Conservation (phyloP, 2,797 vertebrate species). For the Pitangus sulphuratus region DNA sequence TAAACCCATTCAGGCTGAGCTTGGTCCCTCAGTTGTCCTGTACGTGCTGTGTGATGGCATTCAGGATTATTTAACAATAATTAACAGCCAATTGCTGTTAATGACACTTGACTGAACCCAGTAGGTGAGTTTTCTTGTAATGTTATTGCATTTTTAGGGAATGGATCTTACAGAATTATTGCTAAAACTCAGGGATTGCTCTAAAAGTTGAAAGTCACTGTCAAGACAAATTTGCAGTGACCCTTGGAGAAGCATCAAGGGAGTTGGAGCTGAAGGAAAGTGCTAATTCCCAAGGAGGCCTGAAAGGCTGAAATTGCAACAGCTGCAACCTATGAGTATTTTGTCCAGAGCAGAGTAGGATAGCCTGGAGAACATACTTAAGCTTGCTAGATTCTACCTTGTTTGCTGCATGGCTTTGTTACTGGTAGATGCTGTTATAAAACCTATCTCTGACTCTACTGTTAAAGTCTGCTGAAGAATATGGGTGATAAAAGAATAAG, state of each 20-base stretch:
- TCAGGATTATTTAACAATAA: too few species aligned
- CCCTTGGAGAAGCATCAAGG: neutral
- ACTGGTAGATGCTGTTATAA: neutral
- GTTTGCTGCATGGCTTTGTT: neutral
- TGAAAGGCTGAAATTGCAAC: neutral
- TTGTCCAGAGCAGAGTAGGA: neutral
- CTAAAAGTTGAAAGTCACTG: neutral
- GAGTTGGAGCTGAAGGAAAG: neutral
- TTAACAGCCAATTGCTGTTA: neutral
- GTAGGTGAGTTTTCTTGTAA: neutral
- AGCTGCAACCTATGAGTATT: neutral
- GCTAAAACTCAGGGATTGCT: neutral
- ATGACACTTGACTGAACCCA: neutral
- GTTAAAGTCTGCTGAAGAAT: neutral
- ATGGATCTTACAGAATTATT: neutral
- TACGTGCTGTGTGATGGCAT: neutral
- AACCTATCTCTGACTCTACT: neutral
- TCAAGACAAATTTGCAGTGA: neutral
- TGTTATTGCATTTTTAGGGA: neutral
- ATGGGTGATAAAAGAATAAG: neutral
- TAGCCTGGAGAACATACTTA: neutral
- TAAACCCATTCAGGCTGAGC: neutral
- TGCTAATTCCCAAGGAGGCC: neutral
- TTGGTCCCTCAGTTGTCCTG: neutral
- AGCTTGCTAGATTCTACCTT: neutral